These are phyloP conservation scores for Equus quagga DNA, from an alignment of 2,113 vertebrate genomes.

Conservation along the genomic window DNA sequence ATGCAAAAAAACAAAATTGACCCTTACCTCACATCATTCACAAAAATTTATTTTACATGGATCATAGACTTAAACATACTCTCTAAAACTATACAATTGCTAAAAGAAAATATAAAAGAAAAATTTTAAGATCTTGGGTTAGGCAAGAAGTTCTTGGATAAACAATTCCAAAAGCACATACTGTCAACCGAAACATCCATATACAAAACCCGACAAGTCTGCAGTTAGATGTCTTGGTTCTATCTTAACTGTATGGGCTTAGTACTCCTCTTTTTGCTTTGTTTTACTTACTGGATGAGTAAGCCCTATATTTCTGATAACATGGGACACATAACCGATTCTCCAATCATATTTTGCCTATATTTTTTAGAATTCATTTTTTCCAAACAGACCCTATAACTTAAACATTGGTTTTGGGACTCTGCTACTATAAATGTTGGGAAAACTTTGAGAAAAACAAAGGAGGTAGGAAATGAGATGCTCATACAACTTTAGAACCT, in stretches of 20 bases:
- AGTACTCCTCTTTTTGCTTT: not conserved
- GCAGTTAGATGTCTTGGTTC: not conserved
- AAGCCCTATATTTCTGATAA: not conserved
- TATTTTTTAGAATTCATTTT: constrained; percentile 22
- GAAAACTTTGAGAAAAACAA: not conserved
- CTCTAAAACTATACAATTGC: not conserved
- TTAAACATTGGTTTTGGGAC: not conserved
- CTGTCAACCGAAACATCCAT: not conserved
- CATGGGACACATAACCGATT: not conserved
- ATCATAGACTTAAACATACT: not conserved
- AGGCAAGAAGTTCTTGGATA: not conserved
- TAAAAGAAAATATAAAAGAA: not conserved
- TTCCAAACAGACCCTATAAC: not conserved
- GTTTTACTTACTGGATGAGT: not conserved
- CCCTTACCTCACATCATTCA: not conserved
- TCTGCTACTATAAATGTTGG: not conserved
- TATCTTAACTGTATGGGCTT: not conserved
- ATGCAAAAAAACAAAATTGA: not conserved
- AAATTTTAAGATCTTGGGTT: not conserved
- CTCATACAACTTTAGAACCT: not conserved
- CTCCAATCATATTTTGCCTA: not conserved
- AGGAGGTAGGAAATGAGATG: not conserved
- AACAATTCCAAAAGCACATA: not conserved
- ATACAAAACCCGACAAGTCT: not conserved
- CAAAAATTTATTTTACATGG: constrained; percentile 3